phyloP scores from a whole-genome alignment of 2,888 invertebrate genomes.

The Platycnemis pennipes region DNA sequence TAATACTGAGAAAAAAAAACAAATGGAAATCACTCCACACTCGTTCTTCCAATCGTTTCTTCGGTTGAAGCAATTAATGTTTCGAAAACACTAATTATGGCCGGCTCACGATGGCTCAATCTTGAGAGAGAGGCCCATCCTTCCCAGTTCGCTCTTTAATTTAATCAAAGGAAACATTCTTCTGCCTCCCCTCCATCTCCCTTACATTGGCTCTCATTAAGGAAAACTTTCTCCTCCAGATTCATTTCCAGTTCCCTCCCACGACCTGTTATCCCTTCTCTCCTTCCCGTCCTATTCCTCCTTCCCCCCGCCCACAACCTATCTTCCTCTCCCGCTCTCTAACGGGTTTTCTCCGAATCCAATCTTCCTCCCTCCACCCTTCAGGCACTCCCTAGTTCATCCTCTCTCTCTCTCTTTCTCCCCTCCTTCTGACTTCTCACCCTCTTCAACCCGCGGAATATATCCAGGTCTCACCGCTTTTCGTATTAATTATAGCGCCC shows the following conservation, averaged over 20 bases:
- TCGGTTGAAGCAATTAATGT: neutral
- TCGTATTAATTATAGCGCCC: neutral
- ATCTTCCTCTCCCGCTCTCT: neutral
- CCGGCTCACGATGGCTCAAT: slow-evolving; percentile 13
- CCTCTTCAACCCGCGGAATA: too few species aligned
- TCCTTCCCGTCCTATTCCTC: too few species aligned
- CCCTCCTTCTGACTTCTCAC: neutral
- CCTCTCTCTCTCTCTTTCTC: neutral
- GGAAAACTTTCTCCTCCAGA: neutral
- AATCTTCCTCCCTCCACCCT: neutral
- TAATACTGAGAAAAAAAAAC: neutral
- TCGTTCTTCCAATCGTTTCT: neutral
- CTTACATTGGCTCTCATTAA: slow-evolving; percentile 29
- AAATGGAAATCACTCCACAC: neutral
- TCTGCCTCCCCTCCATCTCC: too few species aligned
- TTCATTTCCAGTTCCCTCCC: too few species aligned
- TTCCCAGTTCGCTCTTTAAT: neutral
- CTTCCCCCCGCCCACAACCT: too few species aligned
- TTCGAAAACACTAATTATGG: slow-evolving; percentile 16
- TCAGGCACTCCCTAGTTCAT: neutral
- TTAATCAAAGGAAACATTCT: slow-evolving; percentile 24
- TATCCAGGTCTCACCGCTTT: too few species aligned
- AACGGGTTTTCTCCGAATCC: neutral
- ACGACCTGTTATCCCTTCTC: too few species aligned
- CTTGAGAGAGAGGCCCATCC: neutral